Base-by-base conservation (phyloP, 2,888 invertebrate genomes). In the Lamellibrachia satsuma region DNA sequence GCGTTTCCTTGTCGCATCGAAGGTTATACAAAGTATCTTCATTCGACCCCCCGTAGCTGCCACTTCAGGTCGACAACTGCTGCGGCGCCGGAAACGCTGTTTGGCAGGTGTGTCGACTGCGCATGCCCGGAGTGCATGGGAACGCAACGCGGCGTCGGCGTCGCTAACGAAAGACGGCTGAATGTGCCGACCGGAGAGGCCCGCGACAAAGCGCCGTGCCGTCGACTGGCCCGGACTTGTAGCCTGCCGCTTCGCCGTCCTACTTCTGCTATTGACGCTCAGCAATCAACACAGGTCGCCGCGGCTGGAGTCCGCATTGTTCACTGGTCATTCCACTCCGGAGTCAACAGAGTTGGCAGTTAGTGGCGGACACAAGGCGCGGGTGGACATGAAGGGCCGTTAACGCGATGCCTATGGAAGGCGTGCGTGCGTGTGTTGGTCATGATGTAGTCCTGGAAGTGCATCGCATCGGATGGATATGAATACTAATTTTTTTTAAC, bases 141-240 rank as follows among this genome's bases (percentile, higher is more conserved):
- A 75, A 75, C 75, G 75, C 75, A 15, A n/a, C 75, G 75, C 75
- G 75, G 75, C 75, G 75, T 75, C 75, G 75, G 75, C 75, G 75
- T 75, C 75, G 75, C 75, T 75, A 75, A 75, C 75, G 75, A 75
- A 75, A 75, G 75, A 75, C 75, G 75, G 75, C 75, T 75, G 75
- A 75, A 75, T 75, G 75, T 6, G n/a, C 4, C 6, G 3, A n/a
- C 75, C 3, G 75, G 75, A 75, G 75, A n/a, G 75, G 22, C 22
- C 75, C 22, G 75, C 75, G 75, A 75, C 75, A 75, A 75, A 75
- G 75, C 75, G 9, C 55, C 7, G 55, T 55, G 55, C 55, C 15
- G 75, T 6, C 75, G 75, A 75, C 75, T 75, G 75, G 75, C 22
- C 75, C 75, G 22, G 75, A 75, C 75, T 75, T 75, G 75, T 75